phyloP scores from a whole-genome alignment of 1,140 invertebrate genomes.

The Hermetia illucens region DNA sequence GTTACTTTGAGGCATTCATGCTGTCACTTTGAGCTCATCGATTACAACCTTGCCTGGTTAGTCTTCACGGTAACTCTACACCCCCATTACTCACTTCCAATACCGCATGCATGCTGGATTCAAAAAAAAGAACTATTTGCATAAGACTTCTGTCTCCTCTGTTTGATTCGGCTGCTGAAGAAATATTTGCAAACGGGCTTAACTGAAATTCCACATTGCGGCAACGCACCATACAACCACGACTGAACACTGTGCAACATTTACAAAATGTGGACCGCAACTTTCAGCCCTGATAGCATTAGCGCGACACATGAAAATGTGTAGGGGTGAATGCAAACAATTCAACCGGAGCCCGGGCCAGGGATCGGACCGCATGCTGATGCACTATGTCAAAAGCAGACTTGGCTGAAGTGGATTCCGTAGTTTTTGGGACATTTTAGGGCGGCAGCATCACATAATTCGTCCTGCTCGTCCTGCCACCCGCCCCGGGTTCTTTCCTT shows the following conservation, averaged over 20 bases:
- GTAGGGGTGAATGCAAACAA: too few relatives aligned
- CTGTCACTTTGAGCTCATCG: too few relatives aligned
- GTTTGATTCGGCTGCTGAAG: not conserved
- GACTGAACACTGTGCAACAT: too few relatives aligned
- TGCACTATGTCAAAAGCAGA: not conserved
- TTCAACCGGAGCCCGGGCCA: too few relatives aligned
- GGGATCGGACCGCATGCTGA: not conserved
- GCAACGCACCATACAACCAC: not conserved
- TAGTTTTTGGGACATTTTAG: not conserved
- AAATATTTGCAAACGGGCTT: not conserved
- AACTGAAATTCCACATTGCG: not conserved
- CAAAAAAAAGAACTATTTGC: not conserved
- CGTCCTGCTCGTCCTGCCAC: too few relatives aligned
- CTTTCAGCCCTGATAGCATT: too few relatives aligned
- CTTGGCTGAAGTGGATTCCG: not conserved
- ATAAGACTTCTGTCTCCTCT: not conserved
- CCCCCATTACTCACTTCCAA: not conserved
- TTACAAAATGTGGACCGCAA: too few relatives aligned
- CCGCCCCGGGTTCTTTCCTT: too few relatives aligned
- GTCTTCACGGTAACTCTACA: not conserved
- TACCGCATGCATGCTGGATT: not conserved
- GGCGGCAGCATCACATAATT: not conserved
- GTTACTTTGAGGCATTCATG: too few relatives aligned
- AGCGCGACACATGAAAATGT: too few relatives aligned
- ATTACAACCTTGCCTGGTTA: not conserved